Conservation (phyloP, 2,888 invertebrate genomes). For the Rhagium mordax region DNA sequence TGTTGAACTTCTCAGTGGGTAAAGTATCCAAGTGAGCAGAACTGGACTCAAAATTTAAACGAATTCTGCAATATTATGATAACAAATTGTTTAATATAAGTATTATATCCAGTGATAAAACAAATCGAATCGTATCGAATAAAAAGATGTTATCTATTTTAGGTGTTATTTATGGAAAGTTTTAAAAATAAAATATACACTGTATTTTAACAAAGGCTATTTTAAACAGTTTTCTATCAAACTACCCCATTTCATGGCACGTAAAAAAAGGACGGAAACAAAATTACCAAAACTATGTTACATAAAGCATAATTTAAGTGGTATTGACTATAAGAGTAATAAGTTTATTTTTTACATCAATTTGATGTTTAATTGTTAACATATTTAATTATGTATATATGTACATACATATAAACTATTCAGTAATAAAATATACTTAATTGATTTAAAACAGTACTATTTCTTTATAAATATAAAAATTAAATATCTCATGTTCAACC, state of each 20-base stretch:
- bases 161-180: too few species aligned
- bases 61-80: too few species aligned
- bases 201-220: not conserved
- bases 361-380: not conserved
- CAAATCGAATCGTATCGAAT: too few species aligned
- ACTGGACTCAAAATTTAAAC: too few species aligned
- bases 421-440: not conserved
- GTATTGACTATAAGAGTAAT: not conserved
- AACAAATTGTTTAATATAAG: too few species aligned
- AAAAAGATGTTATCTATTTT: too few species aligned
- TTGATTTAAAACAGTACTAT: not conserved
- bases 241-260: conserved; percentile 4
- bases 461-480: not conserved
- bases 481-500: too few species aligned
- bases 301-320: not conserved
- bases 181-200: too few species aligned
- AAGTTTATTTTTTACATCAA: not conserved
- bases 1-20: too few species aligned
- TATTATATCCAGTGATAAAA: too few species aligned
- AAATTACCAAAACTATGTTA: not conserved
- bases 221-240: not conserved
- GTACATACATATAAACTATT: not conserved
- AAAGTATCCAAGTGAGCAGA: too few species aligned
- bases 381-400: not conserved
- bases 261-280: conserved; percentile 4